These are phyloP conservation scores for Drosophila peninsularis DNA, from an alignment of 2,888 invertebrate species.

Conservation along the genomic window DNA sequence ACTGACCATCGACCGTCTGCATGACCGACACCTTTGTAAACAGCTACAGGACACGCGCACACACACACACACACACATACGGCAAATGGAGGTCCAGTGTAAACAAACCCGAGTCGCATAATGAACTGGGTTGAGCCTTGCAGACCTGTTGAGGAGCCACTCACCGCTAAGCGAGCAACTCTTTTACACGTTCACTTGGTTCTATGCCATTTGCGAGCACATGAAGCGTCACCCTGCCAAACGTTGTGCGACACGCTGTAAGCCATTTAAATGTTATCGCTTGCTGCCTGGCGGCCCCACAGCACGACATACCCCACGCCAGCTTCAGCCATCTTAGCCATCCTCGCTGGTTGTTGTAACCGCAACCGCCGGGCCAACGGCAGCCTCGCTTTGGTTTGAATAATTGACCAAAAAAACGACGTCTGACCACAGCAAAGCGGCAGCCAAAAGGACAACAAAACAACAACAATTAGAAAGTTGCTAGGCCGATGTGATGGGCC, in stretches of 20 bases:
- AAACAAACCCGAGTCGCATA: constrained; percentile 60
- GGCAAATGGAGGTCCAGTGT: constrained; percentile 32
- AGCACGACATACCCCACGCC: constrained; percentile 4
- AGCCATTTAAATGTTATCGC: constrained; percentile 59
- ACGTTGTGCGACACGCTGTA: constrained; percentile 21
- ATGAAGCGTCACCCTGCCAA: constrained; percentile 35
- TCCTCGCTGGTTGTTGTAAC: constrained; percentile 29
- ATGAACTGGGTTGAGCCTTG: constrained; percentile 47
- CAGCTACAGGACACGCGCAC: constrained; percentile 43
- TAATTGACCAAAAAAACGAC: constrained; percentile 70
- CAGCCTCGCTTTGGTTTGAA: constrained; percentile 60
- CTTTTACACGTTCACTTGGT: constrained; percentile 55
- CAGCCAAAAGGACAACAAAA: constrained; percentile 43
- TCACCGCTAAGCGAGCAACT: constrained; percentile 52
- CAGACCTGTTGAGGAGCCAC: constrained; percentile 62
- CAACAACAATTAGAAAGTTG: constrained; percentile 14
- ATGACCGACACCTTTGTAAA: constrained; percentile 74
- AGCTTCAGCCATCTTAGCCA: not conserved
- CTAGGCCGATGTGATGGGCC: not conserved
- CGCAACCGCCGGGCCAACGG: constrained; percentile 51
- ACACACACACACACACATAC: constrained; percentile 13
- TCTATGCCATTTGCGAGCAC: constrained; percentile 53
- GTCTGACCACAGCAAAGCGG: constrained; percentile 58
- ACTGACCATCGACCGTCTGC: constrained; percentile 43
- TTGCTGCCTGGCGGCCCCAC: constrained; percentile 13